Conservation (phyloP, 2,113 vertebrate species). For the Rhinoderma darwinii region DNA sequence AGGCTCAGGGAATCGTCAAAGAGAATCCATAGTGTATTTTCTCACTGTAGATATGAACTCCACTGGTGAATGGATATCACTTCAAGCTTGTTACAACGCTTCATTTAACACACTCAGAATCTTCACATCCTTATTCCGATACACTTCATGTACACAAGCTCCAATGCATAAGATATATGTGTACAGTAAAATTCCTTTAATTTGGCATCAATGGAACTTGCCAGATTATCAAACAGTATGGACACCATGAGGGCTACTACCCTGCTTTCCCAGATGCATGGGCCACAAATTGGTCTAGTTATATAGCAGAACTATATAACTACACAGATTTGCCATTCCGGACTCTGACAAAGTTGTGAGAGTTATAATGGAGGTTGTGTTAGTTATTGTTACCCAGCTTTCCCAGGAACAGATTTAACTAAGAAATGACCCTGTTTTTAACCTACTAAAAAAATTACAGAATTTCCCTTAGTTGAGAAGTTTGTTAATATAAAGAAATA, state of each 20-base stretch:
- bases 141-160: neutral
- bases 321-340: too few relatives aligned
- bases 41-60: neutral
- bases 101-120: neutral
- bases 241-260: too few relatives aligned
- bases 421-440: too few relatives aligned
- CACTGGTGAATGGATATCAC: neutral
- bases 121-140: slow-evolving; percentile 13
- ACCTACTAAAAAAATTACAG: too few relatives aligned
- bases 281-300: too few relatives aligned
- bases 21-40: slow-evolving; percentile 19
- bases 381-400: too few relatives aligned
- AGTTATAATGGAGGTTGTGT: neutral
- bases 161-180: neutral
- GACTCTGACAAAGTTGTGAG: too few relatives aligned
- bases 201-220: neutral
- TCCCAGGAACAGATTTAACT: too few relatives aligned
- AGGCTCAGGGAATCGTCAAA: slow-evolving; percentile 5
- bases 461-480: too few relatives aligned
- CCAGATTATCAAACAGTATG: neutral
- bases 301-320: too few relatives aligned
- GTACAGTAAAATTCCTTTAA: neutral
- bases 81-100: slow-evolving; percentile 7
- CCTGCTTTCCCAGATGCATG: too few relatives aligned
- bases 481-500: too few relatives aligned